Conservation (phyloP, 2,113 vertebrate species). For the Silurus asotus region DNA sequence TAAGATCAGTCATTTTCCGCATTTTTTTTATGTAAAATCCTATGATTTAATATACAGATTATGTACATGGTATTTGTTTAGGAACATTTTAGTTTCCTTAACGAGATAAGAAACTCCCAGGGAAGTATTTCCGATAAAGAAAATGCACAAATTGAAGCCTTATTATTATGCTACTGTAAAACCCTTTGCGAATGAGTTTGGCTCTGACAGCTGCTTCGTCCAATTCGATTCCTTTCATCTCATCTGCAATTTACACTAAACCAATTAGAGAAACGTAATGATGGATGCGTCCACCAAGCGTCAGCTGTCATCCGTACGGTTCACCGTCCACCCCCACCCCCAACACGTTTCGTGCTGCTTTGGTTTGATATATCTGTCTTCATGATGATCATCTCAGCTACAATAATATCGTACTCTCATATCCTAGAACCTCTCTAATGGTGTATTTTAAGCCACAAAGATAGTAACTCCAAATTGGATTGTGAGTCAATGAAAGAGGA, state of each 20-base stretch:
- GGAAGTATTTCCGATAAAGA: not conserved
- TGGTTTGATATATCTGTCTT: not conserved
- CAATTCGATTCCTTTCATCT: not conserved
- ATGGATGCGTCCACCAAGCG: not conserved
- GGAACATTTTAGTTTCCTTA: not conserved
- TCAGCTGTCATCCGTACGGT: not conserved
- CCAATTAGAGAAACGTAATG: not conserved
- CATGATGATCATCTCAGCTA: not conserved
- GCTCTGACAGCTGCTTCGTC: not conserved
- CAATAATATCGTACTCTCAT: not conserved
- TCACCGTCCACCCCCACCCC: not conserved
- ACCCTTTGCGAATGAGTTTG: not conserved
- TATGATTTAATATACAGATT: not conserved
- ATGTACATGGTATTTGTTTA: not conserved
- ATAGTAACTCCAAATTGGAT: conserved; percentile 27
- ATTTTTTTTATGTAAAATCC: no score
- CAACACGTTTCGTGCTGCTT: no score
- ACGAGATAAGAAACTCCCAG: not conserved
- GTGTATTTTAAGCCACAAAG: not conserved
- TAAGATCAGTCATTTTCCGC: no score
- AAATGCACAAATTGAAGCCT: not conserved
- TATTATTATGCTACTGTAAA: not conserved
- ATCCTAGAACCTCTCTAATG: not conserved
- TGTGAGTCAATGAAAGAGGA: conserved; percentile 12
- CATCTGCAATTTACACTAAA: not conserved